Base-by-base conservation (phyloP, 2,113 vertebrate genomes). In the Psittacara wagleri region DNA sequence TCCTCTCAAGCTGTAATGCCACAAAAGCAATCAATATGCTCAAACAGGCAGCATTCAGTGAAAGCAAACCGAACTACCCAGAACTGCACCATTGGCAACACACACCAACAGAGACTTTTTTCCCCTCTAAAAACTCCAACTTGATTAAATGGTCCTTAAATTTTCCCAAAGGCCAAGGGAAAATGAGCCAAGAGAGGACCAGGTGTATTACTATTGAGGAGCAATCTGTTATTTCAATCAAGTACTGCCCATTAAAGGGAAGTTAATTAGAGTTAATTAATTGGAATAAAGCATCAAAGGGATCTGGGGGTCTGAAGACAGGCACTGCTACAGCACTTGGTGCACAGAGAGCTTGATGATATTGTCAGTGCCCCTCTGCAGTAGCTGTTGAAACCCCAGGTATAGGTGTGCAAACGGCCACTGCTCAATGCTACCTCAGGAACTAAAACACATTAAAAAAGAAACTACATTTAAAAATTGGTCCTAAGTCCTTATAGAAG, bases 311-410 rank as follows among this genome's bases (percentile, higher is more conserved):
- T 28, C 63, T 55, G 70, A 59, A 72, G 87, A 54, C 52, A 43
- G 0, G 2, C 0, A 0, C 6, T 62, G 18, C 46, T 22, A 37
- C 27, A 88, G 83, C 35, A 72, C 35, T 18, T 2, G 3, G 63
- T 23, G 48, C 75, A 80, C 0, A 0, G 46, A 67, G n/a, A 63
- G 4, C 27, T 17, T 17, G 39, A 31, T 9, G 44, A 67, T 14
- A 23, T 0, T 29, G 22, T 27, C 64, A 67, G 25, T 7, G 3
- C 12, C 27, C 13, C 41, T 7, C 69, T 31, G 37, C 63, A 51
- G 52, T 0, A 46, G 75, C 75, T 25, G 7, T 0, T 31, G 59
- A 62, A 66, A 77, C 18, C 72, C 37, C 1, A 3, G 23, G 23
- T 3, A 29, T 1, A 48, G 48, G 28, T 13, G 43, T 29, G 49